Conservation (phyloP, 2,888 invertebrate genomes). For the Gerosis bhagava region DNA sequence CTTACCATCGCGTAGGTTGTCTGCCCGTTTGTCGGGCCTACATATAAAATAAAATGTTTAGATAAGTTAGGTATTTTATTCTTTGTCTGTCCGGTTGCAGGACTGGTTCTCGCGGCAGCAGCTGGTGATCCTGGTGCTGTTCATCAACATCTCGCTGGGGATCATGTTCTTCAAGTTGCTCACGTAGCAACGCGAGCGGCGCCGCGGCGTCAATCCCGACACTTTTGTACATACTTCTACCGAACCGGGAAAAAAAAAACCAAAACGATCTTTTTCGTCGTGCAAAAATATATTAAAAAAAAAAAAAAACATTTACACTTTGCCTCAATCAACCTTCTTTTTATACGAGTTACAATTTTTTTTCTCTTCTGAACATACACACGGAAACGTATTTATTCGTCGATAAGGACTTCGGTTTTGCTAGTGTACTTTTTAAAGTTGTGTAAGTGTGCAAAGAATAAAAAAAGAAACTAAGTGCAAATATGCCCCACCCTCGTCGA, state of each 20-base stretch:
- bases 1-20: too few relatives aligned
- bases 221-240: conserved; percentile 56
- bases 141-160: conserved; percentile 96
- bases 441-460: conserved; percentile 71
- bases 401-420: conserved; percentile 67
- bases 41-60: too few relatives aligned
- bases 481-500: conserved; percentile 55
- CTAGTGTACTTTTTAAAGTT: conserved; percentile 70
- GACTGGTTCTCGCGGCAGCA: conserved; percentile 98
- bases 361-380: conserved; percentile 44
- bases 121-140: conserved; percentile 95
- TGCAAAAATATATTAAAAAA: conserved; percentile 53
- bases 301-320: conserved; percentile 41
- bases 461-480: conserved; percentile 54
- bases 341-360: conserved; percentile 52
- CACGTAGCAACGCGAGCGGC: conserved; percentile 90
- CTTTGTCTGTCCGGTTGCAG: conserved; percentile 75
- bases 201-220: conserved; percentile 56
- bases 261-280: conserved; percentile 51
- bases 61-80: too few relatives aligned
- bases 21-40: too few relatives aligned
- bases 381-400: conserved; percentile 51
- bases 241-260: conserved; percentile 59
- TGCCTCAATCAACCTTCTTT: conserved; percentile 48
- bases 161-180: conserved; percentile 97